Evolutionary conservation across 2,888 invertebrate genomes (phyloP), one percentile per base, ranked within the genome.

Genomic region (Pollenia amentaria): DNA sequence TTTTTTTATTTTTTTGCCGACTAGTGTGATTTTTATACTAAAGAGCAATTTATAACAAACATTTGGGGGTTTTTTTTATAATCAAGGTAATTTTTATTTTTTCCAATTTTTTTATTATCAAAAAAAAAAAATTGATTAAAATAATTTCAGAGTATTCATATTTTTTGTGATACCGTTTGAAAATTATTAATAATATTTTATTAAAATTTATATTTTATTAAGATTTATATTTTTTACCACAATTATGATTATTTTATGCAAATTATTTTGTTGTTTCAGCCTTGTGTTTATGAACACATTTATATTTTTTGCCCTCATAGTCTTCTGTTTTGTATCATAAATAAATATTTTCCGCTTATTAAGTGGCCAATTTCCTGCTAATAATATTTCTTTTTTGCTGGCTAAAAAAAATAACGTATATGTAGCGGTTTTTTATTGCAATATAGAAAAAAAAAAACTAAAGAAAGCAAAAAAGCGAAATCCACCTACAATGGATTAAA

Each of bases 331-430:
- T 42, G 7, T 62, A 16, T 48, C 48, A 46, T 42, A 57, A 72
- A 69, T 57, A 48, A 29, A 65, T 38, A 57, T 76, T 75, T 72
- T 82, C 78, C 76, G 72, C 80, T 81, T 87, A 80, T 84, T 81
- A 84, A 87, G 84, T 87, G 87, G 72, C 80, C 87, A 84, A 87
- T 87, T 87, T 87, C 87, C 87, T 87, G 84, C 77, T 73, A 73
- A 84, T 73, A 76, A 70, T 73, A 69, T 80, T 65, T 80, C 44
- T 57, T 65, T 29, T 16, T 55, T 73, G 14, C 9, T 21, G 44
- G 48, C 75, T 18, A 62, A 48, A 44, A 62, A 53, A 64, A 44
- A 18, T 53, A 40, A 46, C 29, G 21, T 16, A 10, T 40, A 16
- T 21, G 46, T 55, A 65, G 48, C 55, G 29, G 40, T 51, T 65